A percentile compares a stretch with the other conserved stretches of the same genome.
Evolutionary conservation across 2,797 vertebrate species (phyloP).

Genomic region (Fistularia commersonii): DNA sequence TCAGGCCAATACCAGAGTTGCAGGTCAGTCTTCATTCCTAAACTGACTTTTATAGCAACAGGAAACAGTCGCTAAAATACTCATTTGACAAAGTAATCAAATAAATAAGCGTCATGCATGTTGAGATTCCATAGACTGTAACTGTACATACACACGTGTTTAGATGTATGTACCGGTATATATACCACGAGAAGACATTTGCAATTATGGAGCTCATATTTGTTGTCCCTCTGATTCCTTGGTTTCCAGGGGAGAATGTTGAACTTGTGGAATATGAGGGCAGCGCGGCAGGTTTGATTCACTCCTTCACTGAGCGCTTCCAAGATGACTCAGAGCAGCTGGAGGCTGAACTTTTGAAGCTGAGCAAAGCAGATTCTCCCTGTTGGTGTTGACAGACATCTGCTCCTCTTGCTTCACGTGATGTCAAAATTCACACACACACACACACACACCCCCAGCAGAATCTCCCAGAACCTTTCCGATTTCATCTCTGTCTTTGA

Average conservation of each 20-base stretch:
- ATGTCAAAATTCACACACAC: too few species aligned
- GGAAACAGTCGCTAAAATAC: not conserved
- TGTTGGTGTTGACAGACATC: slow-evolving; percentile 77
- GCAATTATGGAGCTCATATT: slow-evolving; percentile 2
- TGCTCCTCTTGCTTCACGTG: slow-evolving; percentile 7
- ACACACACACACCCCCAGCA: too few species aligned
- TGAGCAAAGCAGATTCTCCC: slow-evolving; percentile 71
- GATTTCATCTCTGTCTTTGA: too few species aligned
- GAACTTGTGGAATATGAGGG: slow-evolving; percentile 83
- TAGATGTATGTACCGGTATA: too few species aligned
- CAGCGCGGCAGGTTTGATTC: slow-evolving; percentile 81
- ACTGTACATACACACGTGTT: too few species aligned
- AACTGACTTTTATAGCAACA: not conserved
- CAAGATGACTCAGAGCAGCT: slow-evolving; percentile 77
- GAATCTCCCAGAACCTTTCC: too few species aligned
- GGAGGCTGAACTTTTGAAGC: slow-evolving; percentile 76
- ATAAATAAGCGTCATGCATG: too few species aligned
- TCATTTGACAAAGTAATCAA: too few species aligned
- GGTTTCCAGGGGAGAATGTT: slow-evolving; percentile 72
- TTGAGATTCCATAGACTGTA: too few species aligned
- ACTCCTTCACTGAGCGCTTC: slow-evolving; percentile 86
- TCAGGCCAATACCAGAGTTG: slow-evolving; percentile 86
- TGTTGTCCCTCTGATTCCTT: slow-evolving; percentile 3
- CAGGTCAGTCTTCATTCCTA: slow-evolving; percentile 60
- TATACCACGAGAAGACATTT: too few species aligned